Conservation (phyloP, 2,888 invertebrate genomes). For the Teinopalpus imperialis region DNA sequence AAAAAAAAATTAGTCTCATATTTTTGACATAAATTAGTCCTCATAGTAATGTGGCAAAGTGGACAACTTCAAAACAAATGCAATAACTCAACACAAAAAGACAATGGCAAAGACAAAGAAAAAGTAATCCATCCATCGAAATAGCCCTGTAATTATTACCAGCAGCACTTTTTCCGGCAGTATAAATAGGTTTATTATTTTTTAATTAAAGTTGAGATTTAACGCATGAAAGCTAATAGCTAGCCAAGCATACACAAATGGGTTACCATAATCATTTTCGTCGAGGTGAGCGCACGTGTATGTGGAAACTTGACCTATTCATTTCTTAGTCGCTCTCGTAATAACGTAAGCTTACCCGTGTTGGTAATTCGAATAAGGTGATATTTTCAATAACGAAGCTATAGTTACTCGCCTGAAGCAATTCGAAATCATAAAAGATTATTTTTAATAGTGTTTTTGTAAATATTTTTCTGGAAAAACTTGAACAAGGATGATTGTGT, state of each 20-base stretch:
- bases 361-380: slow-evolving; percentile 27
- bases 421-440: slow-evolving; percentile 17
- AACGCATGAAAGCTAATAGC: slow-evolving; percentile 24
- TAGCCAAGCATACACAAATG: slow-evolving; percentile 30
- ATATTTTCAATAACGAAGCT: slow-evolving; percentile 19
- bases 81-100: no score
- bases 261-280: slow-evolving; percentile 56
- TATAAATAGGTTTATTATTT: neutral
- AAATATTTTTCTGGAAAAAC: slow-evolving; percentile 12
- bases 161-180: no score
- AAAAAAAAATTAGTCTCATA: no score
- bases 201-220: slow-evolving; percentile 10
- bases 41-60: no score
- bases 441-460: neutral
- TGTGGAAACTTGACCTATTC: slow-evolving; percentile 61
- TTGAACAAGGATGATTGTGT: slow-evolving; percentile 5
- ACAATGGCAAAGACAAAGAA: no score
- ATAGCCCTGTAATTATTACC: no score
- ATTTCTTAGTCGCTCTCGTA: slow-evolving; percentile 60
- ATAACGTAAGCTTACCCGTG: slow-evolving; percentile 41
- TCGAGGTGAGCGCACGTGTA: slow-evolving; percentile 56
- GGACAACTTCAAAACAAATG: no score
- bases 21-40: no score
- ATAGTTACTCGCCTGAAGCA: slow-evolving; percentile 10
- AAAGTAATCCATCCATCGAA: no score